phyloP scores from a whole-genome alignment of 2,797 vertebrate species.

The Sciurus carolinensis region DNA sequence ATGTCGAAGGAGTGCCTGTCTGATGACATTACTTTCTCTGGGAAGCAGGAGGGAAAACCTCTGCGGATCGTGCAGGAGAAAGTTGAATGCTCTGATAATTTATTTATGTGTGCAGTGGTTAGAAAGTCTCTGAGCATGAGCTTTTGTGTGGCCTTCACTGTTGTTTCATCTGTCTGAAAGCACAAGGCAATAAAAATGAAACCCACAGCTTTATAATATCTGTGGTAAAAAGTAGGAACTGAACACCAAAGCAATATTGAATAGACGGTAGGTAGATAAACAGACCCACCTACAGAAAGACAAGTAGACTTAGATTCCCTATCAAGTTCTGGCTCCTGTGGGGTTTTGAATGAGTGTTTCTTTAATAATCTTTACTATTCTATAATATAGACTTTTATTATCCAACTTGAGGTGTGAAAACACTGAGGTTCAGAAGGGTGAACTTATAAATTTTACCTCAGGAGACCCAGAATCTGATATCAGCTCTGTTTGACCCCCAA shows the following conservation, averaged over 20 bases:
- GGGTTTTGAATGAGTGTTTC: background rate
- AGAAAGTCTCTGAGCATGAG: conserved; percentile 18
- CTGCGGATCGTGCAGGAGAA: background rate
- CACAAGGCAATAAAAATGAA: background rate
- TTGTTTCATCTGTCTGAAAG: background rate
- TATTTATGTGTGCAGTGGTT: conserved; percentile 63
- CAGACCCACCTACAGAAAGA: too few species aligned
- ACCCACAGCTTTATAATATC: background rate
- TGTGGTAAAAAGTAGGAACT: background rate
- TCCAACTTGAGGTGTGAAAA: background rate
- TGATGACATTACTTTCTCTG: background rate
- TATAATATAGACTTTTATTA: background rate
- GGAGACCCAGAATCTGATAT: background rate
- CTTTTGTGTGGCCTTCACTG: background rate
- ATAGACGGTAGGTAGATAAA: background rate
- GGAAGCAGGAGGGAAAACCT: background rate
- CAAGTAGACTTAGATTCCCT: background rate
- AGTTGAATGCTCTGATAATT: conserved; percentile 27
- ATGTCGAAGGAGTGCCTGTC: background rate
- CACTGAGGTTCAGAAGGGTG: background rate
- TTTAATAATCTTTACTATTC: background rate
- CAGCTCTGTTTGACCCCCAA: background rate
- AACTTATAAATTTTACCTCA: background rate
- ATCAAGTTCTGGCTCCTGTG: background rate
- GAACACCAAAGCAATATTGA: background rate